Conservation (phyloP, 2,113 vertebrate genomes). For the Caloenas nicobarica region DNA sequence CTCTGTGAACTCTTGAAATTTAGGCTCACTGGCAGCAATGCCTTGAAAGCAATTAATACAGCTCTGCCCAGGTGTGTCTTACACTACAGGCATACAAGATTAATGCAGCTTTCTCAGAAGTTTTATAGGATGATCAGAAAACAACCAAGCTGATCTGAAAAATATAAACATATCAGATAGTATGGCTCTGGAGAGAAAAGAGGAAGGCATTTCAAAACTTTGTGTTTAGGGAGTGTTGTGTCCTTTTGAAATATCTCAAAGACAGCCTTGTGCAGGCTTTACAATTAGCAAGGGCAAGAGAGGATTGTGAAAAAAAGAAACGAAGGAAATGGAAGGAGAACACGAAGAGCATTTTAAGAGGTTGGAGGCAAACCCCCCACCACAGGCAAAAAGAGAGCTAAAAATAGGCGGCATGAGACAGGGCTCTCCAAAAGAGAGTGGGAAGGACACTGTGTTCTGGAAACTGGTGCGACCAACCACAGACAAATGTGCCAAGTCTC, state of each 20-base stretch:
- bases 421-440: neutral
- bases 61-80: neutral
- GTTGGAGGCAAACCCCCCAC: neutral
- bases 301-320: neutral
- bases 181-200: neutral
- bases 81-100: neutral
- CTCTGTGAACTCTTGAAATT: neutral
- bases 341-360: constrained; percentile 33
- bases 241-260: constrained; percentile 44
- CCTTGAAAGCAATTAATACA: neutral
- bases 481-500: constrained; percentile 46
- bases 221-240: neutral
- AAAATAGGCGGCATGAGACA: constrained; percentile 49
- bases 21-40: neutral
- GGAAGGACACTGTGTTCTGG: constrained; percentile 61
- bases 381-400: neutral
- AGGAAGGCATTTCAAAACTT: constrained; percentile 1
- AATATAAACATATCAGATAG: neutral
- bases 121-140: neutral
- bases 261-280: constrained; percentile 41
- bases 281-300: neutral
- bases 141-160: neutral
- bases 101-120: neutral
- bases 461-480: constrained; percentile 24
- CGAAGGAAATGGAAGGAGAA: constrained; percentile 13